Evolutionary conservation across 2,888 invertebrate genomes (phyloP).

Genomic region (Ochropleura plecta): DNA sequence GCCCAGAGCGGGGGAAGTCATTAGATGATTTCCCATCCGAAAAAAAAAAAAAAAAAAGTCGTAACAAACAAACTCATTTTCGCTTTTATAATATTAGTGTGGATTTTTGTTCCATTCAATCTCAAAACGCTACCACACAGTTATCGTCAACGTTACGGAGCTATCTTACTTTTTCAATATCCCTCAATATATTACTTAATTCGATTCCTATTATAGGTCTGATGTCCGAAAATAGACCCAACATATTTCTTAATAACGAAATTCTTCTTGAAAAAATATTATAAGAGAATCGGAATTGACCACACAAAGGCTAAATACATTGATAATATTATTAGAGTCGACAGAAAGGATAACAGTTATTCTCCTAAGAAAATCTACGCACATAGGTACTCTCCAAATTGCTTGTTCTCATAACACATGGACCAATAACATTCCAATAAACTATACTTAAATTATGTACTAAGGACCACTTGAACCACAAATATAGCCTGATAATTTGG

Average conservation of each 20-base stretch:
- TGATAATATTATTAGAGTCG: conserved; percentile 61
- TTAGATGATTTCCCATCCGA: too few relatives aligned
- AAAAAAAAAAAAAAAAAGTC: too few relatives aligned
- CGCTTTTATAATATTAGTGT: background rate
- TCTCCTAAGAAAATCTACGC: conserved; percentile 24
- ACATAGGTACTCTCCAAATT: conserved; percentile 31
- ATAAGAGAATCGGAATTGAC: conserved; percentile 16
- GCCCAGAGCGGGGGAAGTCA: too few relatives aligned
- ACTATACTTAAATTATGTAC: too few relatives aligned
- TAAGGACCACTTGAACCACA: too few relatives aligned
- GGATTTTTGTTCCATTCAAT: background rate
- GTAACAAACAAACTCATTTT: too few relatives aligned
- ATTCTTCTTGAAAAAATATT: conserved; percentile 29
- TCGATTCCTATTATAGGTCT: background rate
- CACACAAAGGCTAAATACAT: conserved; percentile 42
- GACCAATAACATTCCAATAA: background rate
- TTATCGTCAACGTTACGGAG: background rate
- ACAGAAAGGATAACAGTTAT: conserved; percentile 43
- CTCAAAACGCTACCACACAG: background rate
- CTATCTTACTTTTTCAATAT: background rate
- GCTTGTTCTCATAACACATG: conserved; percentile 42
- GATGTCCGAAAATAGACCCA: conserved; percentile 8
- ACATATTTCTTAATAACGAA: conserved; percentile 6
- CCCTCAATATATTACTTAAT: conserved; percentile 1
- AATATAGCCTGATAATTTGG: too few relatives aligned